Percentiles rank a stretch among this genome's conserved stretches.
Evolutionary conservation across 2,888 invertebrate species (phyloP).

Genomic region (Pecten maximus): DNA sequence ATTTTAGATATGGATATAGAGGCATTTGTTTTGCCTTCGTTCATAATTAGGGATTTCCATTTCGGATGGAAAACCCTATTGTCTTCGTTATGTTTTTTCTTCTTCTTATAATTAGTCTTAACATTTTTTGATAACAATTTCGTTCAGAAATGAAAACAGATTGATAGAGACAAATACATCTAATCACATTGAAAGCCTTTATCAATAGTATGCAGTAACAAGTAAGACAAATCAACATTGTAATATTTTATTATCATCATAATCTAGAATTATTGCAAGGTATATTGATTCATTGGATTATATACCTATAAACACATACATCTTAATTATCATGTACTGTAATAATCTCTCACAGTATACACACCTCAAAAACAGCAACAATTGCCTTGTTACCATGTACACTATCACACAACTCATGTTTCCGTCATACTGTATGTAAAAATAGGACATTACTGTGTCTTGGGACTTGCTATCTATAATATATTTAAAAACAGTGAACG

Average conservation of each 20-base stretch:
- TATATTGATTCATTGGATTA: background rate
- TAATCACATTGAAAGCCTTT: too few species aligned
- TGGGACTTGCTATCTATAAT: background rate
- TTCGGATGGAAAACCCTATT: too few species aligned
- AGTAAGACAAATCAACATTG: background rate
- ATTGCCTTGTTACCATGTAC: background rate
- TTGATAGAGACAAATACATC: too few species aligned
- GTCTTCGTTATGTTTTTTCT: too few species aligned
- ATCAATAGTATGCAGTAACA: too few species aligned
- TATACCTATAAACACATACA: background rate
- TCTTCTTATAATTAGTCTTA: too few species aligned
- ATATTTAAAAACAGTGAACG: background rate
- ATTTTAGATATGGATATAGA: too few species aligned
- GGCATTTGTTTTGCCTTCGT: too few species aligned
- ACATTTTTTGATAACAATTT: too few species aligned
- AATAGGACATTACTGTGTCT: background rate
- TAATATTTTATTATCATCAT: background rate
- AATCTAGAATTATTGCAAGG: background rate
- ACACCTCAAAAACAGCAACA: background rate
- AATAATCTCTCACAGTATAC: background rate
- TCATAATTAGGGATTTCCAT: too few species aligned
- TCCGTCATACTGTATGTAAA: background rate
- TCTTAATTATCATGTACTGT: background rate
- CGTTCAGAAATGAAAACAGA: too few species aligned
- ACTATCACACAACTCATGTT: background rate